These are phyloP conservation scores for Schizotus pectinicornis DNA, from an alignment of 2,888 invertebrate genomes.

Conservation along the genomic window DNA sequence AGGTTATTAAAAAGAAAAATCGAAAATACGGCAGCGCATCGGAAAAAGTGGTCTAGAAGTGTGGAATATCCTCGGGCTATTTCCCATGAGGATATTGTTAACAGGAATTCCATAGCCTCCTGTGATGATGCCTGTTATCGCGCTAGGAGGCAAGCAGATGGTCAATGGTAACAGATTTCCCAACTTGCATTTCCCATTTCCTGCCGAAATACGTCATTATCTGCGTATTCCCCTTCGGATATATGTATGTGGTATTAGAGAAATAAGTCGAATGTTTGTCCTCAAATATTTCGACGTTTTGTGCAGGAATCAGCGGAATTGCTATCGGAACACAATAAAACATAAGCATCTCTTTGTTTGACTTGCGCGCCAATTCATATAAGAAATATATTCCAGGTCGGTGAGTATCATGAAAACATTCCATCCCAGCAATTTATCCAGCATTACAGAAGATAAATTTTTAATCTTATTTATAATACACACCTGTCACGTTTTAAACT, in stretches of 20 bases:
- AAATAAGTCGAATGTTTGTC: not conserved
- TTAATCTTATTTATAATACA: not conserved
- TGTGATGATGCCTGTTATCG: not conserved
- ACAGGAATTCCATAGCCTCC: constrained; percentile 1
- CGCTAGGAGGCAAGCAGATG: not conserved
- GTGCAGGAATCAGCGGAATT: constrained; percentile 3
- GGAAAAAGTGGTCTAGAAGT: not conserved
- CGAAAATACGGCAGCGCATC: not conserved
- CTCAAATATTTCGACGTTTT: not conserved
- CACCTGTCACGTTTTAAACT: not conserved
- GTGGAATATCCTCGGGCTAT: constrained; percentile 2
- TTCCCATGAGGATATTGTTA: constrained; percentile 5
- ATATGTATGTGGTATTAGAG: not conserved
- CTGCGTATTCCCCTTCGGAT: not conserved
- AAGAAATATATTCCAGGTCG: constrained; percentile 5
- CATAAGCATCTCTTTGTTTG: constrained; percentile 2
- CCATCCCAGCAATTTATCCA: constrained; percentile 3
- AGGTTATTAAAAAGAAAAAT: constrained; percentile 2
- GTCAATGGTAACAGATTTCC: constrained; percentile 2
- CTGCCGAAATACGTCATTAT: not conserved
- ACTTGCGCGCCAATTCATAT: not conserved
- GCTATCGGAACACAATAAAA: constrained; percentile 3
- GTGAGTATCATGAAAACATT: constrained; percentile 6
- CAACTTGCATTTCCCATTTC: not conserved
- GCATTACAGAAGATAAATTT: not conserved